Evolutionary conservation across 2,888 invertebrate species (phyloP), one percentile per base, ranked within the genome.

Genomic region (Acanthosoma haemorrhoidale): DNA sequence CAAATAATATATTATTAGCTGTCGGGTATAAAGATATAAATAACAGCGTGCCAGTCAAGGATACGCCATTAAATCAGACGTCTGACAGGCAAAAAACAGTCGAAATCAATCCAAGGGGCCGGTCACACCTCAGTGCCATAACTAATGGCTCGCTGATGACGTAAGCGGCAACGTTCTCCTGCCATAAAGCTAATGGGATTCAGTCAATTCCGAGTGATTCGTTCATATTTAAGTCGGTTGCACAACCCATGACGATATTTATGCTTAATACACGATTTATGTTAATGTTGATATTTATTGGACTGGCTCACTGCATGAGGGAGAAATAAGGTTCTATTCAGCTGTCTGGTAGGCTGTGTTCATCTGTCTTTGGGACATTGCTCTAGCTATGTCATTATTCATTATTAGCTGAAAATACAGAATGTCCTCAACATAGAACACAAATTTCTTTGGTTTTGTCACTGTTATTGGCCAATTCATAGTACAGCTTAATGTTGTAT

Each of bases 261-360:
- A n/a, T n/a, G 13, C 43, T 51, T 25, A 51, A 18, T 25, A 25
- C 13, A 51, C 21, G 43, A 51, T 51, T n/a, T n/a, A 51, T 51
- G 43, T n/a, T 51, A 51, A 51, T 51, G 43, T 25, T 25, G 25
- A 51, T 51, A 51, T 51, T 51, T 51, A 51, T 51, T 51, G 25
- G 43, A 2, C 21, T 1, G 13, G 43, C 43, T 51, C 43, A n/a
- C 43, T 51, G 43, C n/a, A n/a, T n/a, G n/a, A n/a, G n/a, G n/a
- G n/a, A 25, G 43, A 51, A 51, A 51, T 51, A 51, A 25, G 21
- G 43, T 13, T 13, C 43, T 25, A 51, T 51, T 51, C 43, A 51
- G 25, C 43, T 51, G 43, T 51, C 43, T n/a, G n/a, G n/a, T n/a
- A n/a, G n/a, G 43, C 25, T 25, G 43, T 51, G 43, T 25, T 51